phyloP scores from a whole-genome alignment of 2,797 vertebrate species.

The Melanogrammus aeglefinus region DNA sequence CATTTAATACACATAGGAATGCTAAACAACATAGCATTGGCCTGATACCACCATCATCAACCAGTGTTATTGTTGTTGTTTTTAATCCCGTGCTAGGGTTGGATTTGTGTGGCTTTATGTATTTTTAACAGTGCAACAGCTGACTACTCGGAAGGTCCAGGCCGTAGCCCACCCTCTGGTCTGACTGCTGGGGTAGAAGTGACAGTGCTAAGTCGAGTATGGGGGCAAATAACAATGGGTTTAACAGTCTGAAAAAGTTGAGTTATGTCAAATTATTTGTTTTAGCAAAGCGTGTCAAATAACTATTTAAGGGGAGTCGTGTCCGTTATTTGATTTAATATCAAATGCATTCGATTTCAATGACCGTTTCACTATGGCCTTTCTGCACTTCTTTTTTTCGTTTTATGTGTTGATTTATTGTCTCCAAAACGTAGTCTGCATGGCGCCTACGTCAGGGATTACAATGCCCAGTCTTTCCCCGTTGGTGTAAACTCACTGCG shows the following conservation, averaged over 20 bases:
- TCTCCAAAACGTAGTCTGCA: not conserved
- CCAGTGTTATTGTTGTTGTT: conserved; percentile 34
- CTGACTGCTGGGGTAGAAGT: conserved; percentile 63
- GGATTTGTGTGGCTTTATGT: conserved; percentile 77
- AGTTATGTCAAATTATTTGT: not conserved
- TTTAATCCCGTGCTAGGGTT: conserved; percentile 64
- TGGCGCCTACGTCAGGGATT: conserved; percentile 11
- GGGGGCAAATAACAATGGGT: conserved; percentile 50
- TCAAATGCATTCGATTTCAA: conserved; percentile 55
- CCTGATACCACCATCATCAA: conserved; percentile 43
- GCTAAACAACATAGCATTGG: conserved; percentile 9
- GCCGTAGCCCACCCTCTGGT: conserved; percentile 64
- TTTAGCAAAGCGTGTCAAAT: not conserved
- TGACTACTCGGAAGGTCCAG: conserved; percentile 70
- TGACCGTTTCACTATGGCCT: not conserved
- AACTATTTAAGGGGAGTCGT: conserved; percentile 37
- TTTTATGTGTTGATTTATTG: not conserved
- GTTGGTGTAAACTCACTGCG: conserved; percentile 29
- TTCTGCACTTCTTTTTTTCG: not conserved
- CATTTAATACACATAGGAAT: not conserved
- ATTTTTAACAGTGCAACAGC: conserved; percentile 78
- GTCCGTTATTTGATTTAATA: conserved; percentile 52
- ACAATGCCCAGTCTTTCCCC: conserved; percentile 52
- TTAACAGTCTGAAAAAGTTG: conserved; percentile 29
- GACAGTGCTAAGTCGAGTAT: conserved; percentile 34